Evolutionary conservation across 2,797 vertebrate genomes (phyloP), one percentile per base, ranked within the genome.

Genomic region (Oreochromis grahami): DNA sequence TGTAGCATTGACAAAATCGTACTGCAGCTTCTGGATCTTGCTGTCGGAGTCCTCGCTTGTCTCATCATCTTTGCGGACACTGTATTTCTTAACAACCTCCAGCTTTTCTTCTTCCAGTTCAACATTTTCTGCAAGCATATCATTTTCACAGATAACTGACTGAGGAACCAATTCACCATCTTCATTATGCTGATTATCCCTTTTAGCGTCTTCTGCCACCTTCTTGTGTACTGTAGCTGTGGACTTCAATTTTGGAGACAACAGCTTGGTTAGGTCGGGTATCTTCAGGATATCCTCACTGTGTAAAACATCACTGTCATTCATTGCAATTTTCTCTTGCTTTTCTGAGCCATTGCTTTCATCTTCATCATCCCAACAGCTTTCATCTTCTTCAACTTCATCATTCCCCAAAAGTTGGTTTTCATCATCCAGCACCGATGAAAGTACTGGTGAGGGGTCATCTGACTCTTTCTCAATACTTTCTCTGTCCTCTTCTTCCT

Each of bases 31-130:
- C 51, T 92, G 87, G 17, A 94, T 77, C 50, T 82, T 76, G 87
- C 94, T 93, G 87, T 94, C 94, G 7, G 94, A 96, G 91, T 95
- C 93, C 41, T 94, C 89, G 79, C 90, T 91, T 26, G 80, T 21
- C 76, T 94, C 92, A 45, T 93, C 79, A 1, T 89, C 82, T 86
- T 92, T 86, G 58, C 65, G 84, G 58, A 21, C 70, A 76, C 10
- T 6, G 8, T 34, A n/a, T 87, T 93, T 90, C 81, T 89, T 19
- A 36, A 45, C 65, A 65, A 38, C 63, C 3, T 21, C 17, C 45
- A 84, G 63, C 8, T 86, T 77, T 21, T 86, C 80, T 36, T 55
- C 60, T 45, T 88, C 80, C 29, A 77, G 87, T 14, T 86, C 55
- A 79, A 77, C 87, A 55, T 84, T 5, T 1, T 78, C 29, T 3